These are phyloP conservation scores for Octomys mimax DNA, from an alignment of 2,797 vertebrate species.

Conservation along the genomic window DNA sequence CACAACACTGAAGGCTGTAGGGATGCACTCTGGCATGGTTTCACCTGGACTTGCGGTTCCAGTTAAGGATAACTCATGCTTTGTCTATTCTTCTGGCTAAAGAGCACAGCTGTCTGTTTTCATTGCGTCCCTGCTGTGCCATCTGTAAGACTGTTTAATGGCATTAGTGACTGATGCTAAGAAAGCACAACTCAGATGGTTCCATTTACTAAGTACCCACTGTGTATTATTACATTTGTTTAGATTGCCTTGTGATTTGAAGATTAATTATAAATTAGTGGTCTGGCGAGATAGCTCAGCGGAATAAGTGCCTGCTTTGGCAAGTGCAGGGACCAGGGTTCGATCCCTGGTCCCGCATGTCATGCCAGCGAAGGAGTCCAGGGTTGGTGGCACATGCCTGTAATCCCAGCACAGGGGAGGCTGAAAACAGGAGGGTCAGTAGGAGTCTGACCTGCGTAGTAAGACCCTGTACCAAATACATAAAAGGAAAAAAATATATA, in stretches of 20 bases:
- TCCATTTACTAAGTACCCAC: background rate
- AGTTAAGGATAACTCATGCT: background rate
- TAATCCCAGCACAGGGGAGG: no score
- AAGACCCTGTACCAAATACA: no score
- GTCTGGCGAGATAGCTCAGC: no score
- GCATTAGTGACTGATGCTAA: background rate
- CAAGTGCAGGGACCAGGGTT: no score
- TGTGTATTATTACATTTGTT: background rate
- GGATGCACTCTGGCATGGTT: background rate
- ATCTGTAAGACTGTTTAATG: background rate
- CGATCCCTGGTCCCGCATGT: no score
- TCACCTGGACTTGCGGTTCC: background rate
- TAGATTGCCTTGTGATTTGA: background rate
- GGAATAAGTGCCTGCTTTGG: no score
- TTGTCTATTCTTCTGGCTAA: background rate
- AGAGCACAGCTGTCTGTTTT: background rate
- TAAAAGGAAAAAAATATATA: background rate
- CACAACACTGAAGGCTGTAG: background rate
- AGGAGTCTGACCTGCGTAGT: no score
- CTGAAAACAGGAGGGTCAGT: no score
- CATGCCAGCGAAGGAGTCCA: no score
- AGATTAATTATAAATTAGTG: background rate
- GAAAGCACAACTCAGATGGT: background rate
- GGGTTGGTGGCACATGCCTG: no score
- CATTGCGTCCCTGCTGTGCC: background rate